Conservation (phyloP, 2,888 invertebrate genomes). For the Coleophora flavipennella region DNA sequence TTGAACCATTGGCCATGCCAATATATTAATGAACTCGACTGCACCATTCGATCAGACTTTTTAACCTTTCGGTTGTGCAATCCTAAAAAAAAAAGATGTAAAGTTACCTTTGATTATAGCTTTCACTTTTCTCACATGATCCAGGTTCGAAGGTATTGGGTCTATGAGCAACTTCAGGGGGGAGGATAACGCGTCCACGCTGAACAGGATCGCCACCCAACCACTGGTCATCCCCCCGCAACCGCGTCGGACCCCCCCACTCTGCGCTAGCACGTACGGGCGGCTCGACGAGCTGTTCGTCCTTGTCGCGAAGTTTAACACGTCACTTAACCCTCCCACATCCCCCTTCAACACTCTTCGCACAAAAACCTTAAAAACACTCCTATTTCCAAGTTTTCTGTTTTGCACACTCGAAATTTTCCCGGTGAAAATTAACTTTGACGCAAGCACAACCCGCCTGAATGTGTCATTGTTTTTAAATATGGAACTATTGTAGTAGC, state of each 20-base stretch:
- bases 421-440: constrained; percentile 65
- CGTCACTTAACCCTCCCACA: constrained; percentile 52
- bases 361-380: constrained; percentile 61
- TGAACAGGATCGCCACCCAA: constrained; percentile 52
- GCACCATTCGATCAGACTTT: too few species aligned
- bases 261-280: constrained; percentile 52
- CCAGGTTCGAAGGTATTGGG: constrained; percentile 56
- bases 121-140: constrained; percentile 56
- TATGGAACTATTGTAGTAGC: constrained; percentile 50
- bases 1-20: too few species aligned
- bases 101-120: constrained; percentile 58
- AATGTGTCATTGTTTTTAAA: constrained; percentile 57
- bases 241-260: constrained; percentile 31
- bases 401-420: constrained; percentile 58
- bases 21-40: too few species aligned
- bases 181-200: constrained; percentile 34
- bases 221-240: constrained; percentile 34
- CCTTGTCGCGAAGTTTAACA: constrained; percentile 57
- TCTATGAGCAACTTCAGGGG: constrained; percentile 52
- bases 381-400: constrained; percentile 31
- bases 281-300: constrained; percentile 54
- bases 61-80: too few species aligned
- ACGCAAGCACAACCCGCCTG: constrained; percentile 46
- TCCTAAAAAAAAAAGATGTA: too few species aligned
- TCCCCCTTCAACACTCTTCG: constrained; percentile 63